A percentile compares a stretch with the other conserved stretches of the same genome.
Evolutionary conservation across 2,888 invertebrate genomes (phyloP).

Genomic region (Selenia dentaria): DNA sequence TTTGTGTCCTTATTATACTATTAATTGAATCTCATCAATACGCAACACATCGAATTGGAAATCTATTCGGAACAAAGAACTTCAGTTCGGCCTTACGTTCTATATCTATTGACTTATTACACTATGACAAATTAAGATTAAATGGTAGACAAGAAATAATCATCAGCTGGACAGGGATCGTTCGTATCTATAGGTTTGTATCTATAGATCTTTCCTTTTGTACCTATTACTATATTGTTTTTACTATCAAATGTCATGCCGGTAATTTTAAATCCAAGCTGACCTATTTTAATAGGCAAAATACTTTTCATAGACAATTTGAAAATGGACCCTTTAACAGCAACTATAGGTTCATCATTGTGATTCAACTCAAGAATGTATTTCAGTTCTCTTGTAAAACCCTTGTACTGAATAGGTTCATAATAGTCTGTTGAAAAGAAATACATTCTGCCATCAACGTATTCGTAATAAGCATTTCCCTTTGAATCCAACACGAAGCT

Average conservation of each 20-base stretch:
- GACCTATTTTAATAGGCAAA: slow-evolving; percentile 67
- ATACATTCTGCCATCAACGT: slow-evolving; percentile 70
- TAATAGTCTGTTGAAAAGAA: slow-evolving; percentile 66
- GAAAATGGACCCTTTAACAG: slow-evolving; percentile 70
- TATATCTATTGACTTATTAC: too few species aligned
- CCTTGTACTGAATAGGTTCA: slow-evolving; percentile 75
- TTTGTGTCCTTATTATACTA: too few species aligned
- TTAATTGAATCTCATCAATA: too few species aligned
- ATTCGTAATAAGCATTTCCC: slow-evolving; percentile 73
- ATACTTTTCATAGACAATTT: slow-evolving; percentile 61
- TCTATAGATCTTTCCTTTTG: slow-evolving; percentile 75
- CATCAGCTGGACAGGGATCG: slow-evolving; percentile 72
- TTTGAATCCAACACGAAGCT: slow-evolving; percentile 66
- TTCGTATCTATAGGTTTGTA: slow-evolving; percentile 66
- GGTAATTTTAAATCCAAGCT: slow-evolving; percentile 72
- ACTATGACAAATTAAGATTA: too few species aligned
- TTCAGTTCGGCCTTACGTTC: too few species aligned
- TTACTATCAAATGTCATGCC: slow-evolving; percentile 68
- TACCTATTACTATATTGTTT: slow-evolving; percentile 71
- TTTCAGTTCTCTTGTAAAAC: slow-evolving; percentile 70
- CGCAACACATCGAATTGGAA: too few species aligned
- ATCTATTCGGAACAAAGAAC: too few species aligned
- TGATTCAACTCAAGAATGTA: slow-evolving; percentile 67
- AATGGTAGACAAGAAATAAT: slow-evolving; percentile 74
- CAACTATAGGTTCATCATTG: slow-evolving; percentile 70